Conservation (phyloP, 2,888 invertebrate genomes). For the Amiota mariae region DNA sequence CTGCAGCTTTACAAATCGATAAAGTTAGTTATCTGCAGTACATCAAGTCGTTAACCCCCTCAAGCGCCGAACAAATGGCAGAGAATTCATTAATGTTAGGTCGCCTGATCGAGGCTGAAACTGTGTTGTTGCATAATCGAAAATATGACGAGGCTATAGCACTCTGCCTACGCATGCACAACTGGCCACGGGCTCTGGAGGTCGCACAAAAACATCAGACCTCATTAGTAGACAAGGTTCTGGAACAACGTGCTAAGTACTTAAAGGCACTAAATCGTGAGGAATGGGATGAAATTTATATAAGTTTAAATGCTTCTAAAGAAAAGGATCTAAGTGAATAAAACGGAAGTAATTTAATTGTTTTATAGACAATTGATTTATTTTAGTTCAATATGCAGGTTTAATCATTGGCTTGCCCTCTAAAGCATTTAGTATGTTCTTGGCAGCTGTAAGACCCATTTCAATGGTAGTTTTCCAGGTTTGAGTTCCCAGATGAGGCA, state of each 20-base stretch:
- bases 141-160: slow-evolving; percentile 68
- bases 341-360: not conserved
- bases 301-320: slow-evolving; percentile 51
- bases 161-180: slow-evolving; percentile 71
- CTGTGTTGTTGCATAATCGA: slow-evolving; percentile 71
- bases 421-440: slow-evolving; percentile 85
- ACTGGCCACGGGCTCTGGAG: slow-evolving; percentile 71
- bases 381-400: slow-evolving; percentile 71
- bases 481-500: slow-evolving; percentile 92
- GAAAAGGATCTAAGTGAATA: slow-evolving; percentile 52
- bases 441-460: slow-evolving; percentile 87
- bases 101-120: slow-evolving; percentile 72
- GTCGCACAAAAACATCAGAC: slow-evolving; percentile 68
- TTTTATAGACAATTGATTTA: not conserved
- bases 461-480: slow-evolving; percentile 83
- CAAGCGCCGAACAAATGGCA: slow-evolving; percentile 73
- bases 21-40: slow-evolving; percentile 90
- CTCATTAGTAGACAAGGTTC: slow-evolving; percentile 60
- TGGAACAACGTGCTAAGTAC: slow-evolving; percentile 68
- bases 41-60: slow-evolving; percentile 78
- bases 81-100: slow-evolving; percentile 73
- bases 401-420: slow-evolving; percentile 81
- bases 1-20: slow-evolving; percentile 88
- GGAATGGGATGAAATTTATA: slow-evolving; percentile 67
- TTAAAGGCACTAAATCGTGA: slow-evolving; percentile 66